Percentiles rank a stretch among this genome's conserved stretches.
Evolutionary conservation across 2,113 vertebrate genomes (phyloP).

Genomic region (Stomatorhinus ivindoensis): DNA sequence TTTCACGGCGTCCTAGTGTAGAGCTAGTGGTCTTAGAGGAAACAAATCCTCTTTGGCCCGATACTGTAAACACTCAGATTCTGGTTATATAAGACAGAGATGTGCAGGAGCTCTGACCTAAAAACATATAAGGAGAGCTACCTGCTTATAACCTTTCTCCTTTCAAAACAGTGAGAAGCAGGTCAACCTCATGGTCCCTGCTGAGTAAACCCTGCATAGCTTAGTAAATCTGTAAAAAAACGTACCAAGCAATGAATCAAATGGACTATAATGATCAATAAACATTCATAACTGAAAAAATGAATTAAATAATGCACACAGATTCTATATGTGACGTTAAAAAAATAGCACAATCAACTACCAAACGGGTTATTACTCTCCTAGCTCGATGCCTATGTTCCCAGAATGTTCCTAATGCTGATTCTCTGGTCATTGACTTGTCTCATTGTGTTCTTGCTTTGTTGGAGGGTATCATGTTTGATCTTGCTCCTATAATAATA

Average conservation of each 20-base stretch:
- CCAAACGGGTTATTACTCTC: not conserved
- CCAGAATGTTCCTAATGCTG: not conserved
- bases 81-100: constrained; percentile 30
- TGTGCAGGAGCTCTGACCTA: not conserved
- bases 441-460: not conserved
- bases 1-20: not conserved
- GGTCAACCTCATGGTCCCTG: not conserved
- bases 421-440: not conserved
- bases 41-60: constrained; percentile 21
- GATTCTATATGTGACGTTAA: not conserved
- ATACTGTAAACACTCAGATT: constrained; percentile 30
- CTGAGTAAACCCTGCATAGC: not conserved
- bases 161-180: not conserved
- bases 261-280: not conserved
- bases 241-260: not conserved
- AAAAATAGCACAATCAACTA: not conserved
- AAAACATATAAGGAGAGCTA: not conserved
- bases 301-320: not conserved
- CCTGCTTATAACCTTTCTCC: not conserved
- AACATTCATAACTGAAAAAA: not conserved
- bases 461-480: not conserved
- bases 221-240: not conserved
- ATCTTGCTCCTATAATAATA: not conserved
- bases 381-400: not conserved
- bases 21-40: not conserved